Percentiles rank a stretch among this genome's conserved stretches.
These are phyloP conservation scores for Anthrax anthrax DNA, from an alignment of 2,888 invertebrate genomes.

Conservation along the genomic window DNA sequence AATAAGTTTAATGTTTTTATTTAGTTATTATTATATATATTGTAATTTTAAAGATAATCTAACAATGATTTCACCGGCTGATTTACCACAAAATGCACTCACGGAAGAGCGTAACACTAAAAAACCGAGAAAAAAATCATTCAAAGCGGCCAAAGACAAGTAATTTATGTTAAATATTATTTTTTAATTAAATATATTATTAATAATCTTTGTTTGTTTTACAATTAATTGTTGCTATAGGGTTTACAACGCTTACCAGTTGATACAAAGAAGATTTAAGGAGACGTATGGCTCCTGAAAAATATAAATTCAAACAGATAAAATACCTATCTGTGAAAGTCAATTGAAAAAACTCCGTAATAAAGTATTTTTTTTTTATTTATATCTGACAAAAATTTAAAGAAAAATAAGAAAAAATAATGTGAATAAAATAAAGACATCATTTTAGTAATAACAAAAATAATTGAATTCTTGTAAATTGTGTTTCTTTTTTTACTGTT, in stretches of 20 bases:
- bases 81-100: slow-evolving; percentile 26
- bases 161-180: slow-evolving; percentile 12
- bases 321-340: no score
- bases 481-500: no score
- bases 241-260: slow-evolving; percentile 53
- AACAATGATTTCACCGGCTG: slow-evolving; percentile 33
- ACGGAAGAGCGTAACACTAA: slow-evolving; percentile 22
- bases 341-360: no score
- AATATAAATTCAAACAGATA: no score
- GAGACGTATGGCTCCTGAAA: slow-evolving; percentile 48
- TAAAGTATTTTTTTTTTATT: no score
- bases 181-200: neutral
- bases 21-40: neutral
- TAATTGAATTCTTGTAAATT: no score
- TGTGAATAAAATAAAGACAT: no score
- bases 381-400: no score
- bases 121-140: slow-evolving; percentile 33
- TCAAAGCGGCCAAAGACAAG: slow-evolving; percentile 34
- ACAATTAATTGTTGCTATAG: no score
- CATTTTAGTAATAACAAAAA: no score
- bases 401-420: no score
- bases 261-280: slow-evolving; percentile 53
- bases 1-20: neutral
- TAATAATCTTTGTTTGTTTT: slow-evolving; percentile 14
- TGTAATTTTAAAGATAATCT: slow-evolving; percentile 26